Base-by-base conservation (phyloP, 1,140 invertebrate species). In the Anastatus disparis region DNA sequence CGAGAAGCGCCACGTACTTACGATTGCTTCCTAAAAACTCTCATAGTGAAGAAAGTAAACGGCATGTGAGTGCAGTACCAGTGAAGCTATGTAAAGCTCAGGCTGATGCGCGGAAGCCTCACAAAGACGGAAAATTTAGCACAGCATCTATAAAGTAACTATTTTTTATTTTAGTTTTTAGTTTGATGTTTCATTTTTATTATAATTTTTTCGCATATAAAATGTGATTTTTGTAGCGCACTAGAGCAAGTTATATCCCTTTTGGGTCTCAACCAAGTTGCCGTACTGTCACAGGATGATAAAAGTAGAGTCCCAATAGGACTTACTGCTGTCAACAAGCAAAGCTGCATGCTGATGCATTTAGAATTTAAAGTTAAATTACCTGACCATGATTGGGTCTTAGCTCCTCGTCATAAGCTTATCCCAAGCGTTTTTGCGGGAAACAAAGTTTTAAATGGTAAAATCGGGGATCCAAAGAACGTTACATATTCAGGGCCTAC, bases 341-440 rank as follows among this genome's bases (percentile, higher is more conserved):
- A 80, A 71, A 52, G 68, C 29, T 74, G 75, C 50, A 35, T 80
- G 27, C 72, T 85, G 44, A 85, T 85, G 81, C 77, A 84, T 75
- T 52, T 85, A 59, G 78, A 87, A 29, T 84, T 85, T 70, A 71
- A 76, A 68, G 74, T 85, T 4, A 40, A 8, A 40, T 62, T 84
- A 15, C 81, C 82, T 22, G 78, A 82, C 71, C 79, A 83, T 72
- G 79, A 84, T 72, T 84, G 73, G 68, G n/a, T n/a, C n/a, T n/a
- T n/a, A n/a, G n/a, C n/a, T n/a, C n/a, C n/a, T n/a, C n/a, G n/a
- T n/a, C n/a, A 83, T 69, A 82, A 83, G 65, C 42, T 83, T 8
- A 81, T 79, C 26, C 79, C 77, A 31, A 71, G 64, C 22, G 77
- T 82, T 15, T 80, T 81, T 74, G 79, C 81, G 50, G 76, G 62